These are phyloP conservation scores for Acipenser ruthenus DNA, from an alignment of 2,797 vertebrate species.

Conservation along the genomic window DNA sequence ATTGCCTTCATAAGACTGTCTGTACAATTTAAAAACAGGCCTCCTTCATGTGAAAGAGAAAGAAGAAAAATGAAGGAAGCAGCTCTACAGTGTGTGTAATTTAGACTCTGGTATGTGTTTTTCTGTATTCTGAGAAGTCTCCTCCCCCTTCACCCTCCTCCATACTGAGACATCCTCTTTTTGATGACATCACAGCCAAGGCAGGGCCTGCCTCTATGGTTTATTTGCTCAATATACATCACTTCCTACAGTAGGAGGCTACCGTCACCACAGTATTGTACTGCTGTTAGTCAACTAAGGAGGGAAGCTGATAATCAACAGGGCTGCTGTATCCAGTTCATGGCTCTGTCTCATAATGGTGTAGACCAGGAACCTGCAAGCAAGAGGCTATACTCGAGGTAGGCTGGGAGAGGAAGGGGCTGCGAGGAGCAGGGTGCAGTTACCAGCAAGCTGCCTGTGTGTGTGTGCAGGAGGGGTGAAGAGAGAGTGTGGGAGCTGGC, in stretches of 20 bases:
- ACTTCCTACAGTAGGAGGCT: constrained; percentile 47
- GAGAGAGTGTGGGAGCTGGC: background rate
- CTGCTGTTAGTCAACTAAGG: constrained; percentile 17
- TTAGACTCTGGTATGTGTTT: background rate
- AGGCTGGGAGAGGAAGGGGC: constrained; percentile 24
- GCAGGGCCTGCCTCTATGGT: constrained; percentile 39
- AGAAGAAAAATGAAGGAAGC: too few relatives aligned
- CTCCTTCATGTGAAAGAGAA: too few relatives aligned
- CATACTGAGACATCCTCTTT: background rate
- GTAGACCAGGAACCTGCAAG: constrained; percentile 56
- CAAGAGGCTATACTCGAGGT: constrained; percentile 71
- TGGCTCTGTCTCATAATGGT: constrained; percentile 62
- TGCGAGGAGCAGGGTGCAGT: constrained; percentile 3
- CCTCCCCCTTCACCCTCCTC: background rate
- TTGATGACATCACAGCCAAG: constrained; percentile 34
- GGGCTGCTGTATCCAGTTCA: constrained; percentile 29
- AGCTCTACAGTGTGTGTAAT: too few relatives aligned
- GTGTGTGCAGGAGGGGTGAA: background rate
- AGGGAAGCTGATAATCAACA: constrained; percentile 15
- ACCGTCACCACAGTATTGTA: constrained; percentile 50
- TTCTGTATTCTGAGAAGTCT: constrained; percentile 4
- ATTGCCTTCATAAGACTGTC: too few relatives aligned
- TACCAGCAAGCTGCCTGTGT: background rate
- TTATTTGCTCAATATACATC: constrained; percentile 53
- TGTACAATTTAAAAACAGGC: too few relatives aligned